Evolutionary conservation across 2,888 invertebrate species (phyloP).

Genomic region (Xanthorhoe spadicearia): DNA sequence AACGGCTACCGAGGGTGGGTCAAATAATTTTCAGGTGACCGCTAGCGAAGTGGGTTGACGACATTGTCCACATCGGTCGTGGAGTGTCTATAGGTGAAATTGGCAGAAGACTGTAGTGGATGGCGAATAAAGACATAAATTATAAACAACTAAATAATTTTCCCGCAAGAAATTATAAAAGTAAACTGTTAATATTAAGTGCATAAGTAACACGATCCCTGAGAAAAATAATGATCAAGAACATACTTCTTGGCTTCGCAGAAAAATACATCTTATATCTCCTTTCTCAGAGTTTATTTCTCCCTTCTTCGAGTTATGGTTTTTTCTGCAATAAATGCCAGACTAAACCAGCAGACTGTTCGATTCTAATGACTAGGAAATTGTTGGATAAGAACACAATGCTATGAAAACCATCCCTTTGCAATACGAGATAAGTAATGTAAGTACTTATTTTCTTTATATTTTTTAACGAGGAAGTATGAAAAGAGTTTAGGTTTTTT

Average conservation of each 20-base stretch:
- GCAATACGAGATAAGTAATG: too few relatives aligned
- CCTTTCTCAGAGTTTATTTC: not conserved
- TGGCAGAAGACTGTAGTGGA: too few relatives aligned
- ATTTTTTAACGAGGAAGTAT: too few relatives aligned
- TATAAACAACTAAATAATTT: not conserved
- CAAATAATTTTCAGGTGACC: too few relatives aligned
- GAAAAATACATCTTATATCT: not conserved
- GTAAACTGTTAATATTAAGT: not conserved
- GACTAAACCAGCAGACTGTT: conserved; percentile 1
- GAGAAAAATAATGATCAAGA: conserved; percentile 2
- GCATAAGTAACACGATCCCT: not conserved
- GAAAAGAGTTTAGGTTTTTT: too few relatives aligned
- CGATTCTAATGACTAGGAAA: conserved; percentile 4
- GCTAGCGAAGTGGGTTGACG: too few relatives aligned
- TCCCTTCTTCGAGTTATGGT: not conserved
- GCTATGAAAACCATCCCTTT: not conserved
- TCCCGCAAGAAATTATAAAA: not conserved
- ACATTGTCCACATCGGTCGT: too few relatives aligned
- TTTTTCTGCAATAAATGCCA: not conserved
- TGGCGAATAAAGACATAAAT: too few relatives aligned
- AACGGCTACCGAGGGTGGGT: too few relatives aligned
- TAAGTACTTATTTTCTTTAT: too few relatives aligned
- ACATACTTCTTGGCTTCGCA: not conserved
- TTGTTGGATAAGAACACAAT: not conserved
- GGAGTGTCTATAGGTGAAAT: too few relatives aligned